phyloP scores from a whole-genome alignment of 1,140 invertebrate genomes.

The Papilio dardanus region DNA sequence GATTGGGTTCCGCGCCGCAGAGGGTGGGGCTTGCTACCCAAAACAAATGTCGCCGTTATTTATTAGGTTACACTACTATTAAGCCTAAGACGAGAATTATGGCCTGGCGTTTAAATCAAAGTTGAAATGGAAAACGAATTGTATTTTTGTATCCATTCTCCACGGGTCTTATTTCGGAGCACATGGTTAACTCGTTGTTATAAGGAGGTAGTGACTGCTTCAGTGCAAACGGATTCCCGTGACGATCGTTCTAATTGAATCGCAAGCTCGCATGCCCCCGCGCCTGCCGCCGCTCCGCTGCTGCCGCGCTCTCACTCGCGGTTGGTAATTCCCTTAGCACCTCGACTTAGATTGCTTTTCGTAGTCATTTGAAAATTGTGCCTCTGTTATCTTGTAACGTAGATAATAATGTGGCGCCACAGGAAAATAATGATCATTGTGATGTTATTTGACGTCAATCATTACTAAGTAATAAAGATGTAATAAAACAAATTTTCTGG shows the following conservation, averaged over 20 bases:
- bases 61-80: slow-evolving; percentile 78
- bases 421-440: background rate
- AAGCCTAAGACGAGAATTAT: slow-evolving; percentile 73
- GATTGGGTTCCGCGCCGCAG: slow-evolving; percentile 78
- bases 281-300: too few species aligned
- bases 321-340: slow-evolving; percentile 68
- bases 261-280: slow-evolving; percentile 50
- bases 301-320: slow-evolving; percentile 48
- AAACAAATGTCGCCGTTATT: slow-evolving; percentile 82
- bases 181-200: background rate
- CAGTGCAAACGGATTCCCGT: slow-evolving; percentile 53
- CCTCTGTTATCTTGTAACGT: slow-evolving; percentile 33
- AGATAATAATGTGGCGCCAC: slow-evolving; percentile 1
- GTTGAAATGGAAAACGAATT: slow-evolving; percentile 9
- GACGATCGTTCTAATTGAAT: slow-evolving; percentile 73
- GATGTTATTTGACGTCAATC: background rate
- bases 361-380: slow-evolving; percentile 46
- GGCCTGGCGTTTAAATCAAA: slow-evolving; percentile 41
- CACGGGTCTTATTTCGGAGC: background rate
- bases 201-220: slow-evolving; percentile 44
- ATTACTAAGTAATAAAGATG: background rate
- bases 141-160: slow-evolving; percentile 22
- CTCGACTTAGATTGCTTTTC: slow-evolving; percentile 73
- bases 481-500: background rate
- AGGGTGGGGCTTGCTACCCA: slow-evolving; percentile 80